These are phyloP conservation scores for Holacanthella duospinosa DNA, from an alignment of 2,888 invertebrate species.

Conservation along the genomic window DNA sequence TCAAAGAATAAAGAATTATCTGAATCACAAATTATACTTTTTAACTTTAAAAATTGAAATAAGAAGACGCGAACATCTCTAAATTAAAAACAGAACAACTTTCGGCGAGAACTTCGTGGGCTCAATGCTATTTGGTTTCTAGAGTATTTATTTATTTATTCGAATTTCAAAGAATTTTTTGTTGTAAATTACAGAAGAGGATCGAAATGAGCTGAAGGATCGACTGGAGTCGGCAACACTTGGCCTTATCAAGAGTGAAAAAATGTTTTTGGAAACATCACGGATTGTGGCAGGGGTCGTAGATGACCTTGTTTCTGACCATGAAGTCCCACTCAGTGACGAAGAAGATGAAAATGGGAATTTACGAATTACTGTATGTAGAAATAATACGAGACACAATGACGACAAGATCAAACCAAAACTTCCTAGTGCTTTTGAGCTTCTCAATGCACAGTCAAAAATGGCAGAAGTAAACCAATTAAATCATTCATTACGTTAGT, in stretches of 20 bases:
- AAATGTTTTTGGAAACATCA: conserved; percentile 20
- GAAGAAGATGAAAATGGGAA: not conserved
- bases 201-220: not conserved
- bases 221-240: conserved; percentile 17
- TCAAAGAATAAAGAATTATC: too few relatives aligned
- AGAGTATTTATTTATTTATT: too few relatives aligned
- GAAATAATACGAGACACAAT: not conserved
- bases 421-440: not conserved
- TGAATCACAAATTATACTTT: too few relatives aligned
- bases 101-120: too few relatives aligned
- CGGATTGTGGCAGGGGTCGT: conserved; percentile 24
- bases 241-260: conserved; percentile 22
- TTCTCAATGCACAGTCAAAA: not conserved
- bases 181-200: not conserved
- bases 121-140: too few relatives aligned
- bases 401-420: not conserved
- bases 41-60: too few relatives aligned
- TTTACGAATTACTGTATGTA: not conserved
- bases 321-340: too few relatives aligned
- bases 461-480: not conserved
- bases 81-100: too few relatives aligned
- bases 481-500: not conserved
- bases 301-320: conserved; percentile 21
- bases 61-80: too few relatives aligned
- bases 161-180: not conserved